A percentile compares a stretch with the other conserved stretches of the same genome.
Evolutionary conservation across 2,797 vertebrate species (phyloP).

Genomic region (Epinephelus coioides): DNA sequence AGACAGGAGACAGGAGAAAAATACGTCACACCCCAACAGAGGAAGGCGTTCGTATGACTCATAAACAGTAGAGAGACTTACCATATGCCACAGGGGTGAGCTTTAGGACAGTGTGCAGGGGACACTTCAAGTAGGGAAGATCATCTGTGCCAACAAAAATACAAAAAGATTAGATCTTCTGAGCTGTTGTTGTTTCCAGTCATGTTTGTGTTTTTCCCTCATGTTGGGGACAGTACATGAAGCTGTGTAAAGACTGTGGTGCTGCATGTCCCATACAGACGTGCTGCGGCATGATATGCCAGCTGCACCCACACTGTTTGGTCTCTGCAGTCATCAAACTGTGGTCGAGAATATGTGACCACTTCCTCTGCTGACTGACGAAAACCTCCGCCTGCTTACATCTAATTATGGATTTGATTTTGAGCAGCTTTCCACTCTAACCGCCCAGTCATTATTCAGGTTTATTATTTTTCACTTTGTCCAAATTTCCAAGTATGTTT

Average conservation of each 20-base stretch:
- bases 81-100: constrained; percentile 96
- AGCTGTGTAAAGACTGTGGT: neutral
- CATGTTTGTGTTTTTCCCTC: constrained; percentile 22
- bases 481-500: no score
- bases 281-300: neutral
- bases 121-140: constrained; percentile 93
- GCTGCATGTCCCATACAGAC: constrained; percentile 1
- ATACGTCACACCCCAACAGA: constrained; percentile 24
- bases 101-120: constrained; percentile 93
- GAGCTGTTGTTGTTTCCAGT: neutral
- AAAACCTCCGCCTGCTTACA: neutral
- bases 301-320: constrained; percentile 42
- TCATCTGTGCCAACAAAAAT: constrained; percentile 86
- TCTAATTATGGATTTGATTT: constrained; percentile 32
- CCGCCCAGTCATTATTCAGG: neutral
- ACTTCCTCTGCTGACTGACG: constrained; percentile 41
- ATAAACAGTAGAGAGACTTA: constrained; percentile 70
- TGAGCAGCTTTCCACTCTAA: constrained; percentile 25
- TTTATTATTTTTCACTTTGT: neutral
- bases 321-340: constrained; percentile 34
- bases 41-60: neutral
- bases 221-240: neutral
- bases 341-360: constrained; percentile 27
- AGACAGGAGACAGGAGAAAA: neutral
- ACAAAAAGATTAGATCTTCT: neutral